Percentiles rank a stretch among this genome's conserved stretches.
Evolutionary conservation across 1,140 invertebrate genomes (phyloP).

Genomic region (Mylabris phalerata): DNA sequence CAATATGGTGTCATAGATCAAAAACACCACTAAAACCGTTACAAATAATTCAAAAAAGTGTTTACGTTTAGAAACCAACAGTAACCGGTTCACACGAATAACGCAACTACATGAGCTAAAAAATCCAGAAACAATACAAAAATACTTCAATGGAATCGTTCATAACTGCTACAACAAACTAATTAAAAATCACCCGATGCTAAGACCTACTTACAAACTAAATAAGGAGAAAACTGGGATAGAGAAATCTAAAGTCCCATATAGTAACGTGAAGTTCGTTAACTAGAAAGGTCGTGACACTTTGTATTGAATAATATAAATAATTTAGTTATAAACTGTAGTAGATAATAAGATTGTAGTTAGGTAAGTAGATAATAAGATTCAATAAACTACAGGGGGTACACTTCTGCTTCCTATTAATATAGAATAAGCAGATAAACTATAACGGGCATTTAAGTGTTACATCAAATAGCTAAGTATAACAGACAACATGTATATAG

Average conservation of each 20-base stretch:
- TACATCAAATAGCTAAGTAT: too few species aligned
- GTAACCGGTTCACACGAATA: conserved; percentile 8
- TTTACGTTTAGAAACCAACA: conserved; percentile 18
- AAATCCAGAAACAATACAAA: background rate
- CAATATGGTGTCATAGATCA: conserved; percentile 14
- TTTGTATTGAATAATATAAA: too few species aligned
- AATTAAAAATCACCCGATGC: background rate
- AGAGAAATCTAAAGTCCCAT: background rate
- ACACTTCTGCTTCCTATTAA: too few species aligned
- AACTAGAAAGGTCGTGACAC: too few species aligned
- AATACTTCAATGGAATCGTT: conserved; percentile 1
- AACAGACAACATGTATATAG: too few species aligned
- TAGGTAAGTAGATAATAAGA: too few species aligned
- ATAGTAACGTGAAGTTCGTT: too few species aligned
- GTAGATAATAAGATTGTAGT: too few species aligned
- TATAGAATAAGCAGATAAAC: too few species aligned
- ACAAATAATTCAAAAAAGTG: conserved; percentile 30
- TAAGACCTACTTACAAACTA: background rate
- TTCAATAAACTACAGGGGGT: too few species aligned
- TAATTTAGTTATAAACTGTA: too few species aligned
- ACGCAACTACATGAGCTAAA: conserved; percentile 4
- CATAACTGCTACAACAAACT: conserved; percentile 9
- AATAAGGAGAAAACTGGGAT: background rate
- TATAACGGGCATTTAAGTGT: too few species aligned
- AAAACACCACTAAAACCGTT: conserved; percentile 17